A percentile compares a stretch with the other conserved stretches of the same genome.
Evolutionary conservation across 1,140 invertebrate species (phyloP).

Genomic region (Ceratina calcarata): DNA sequence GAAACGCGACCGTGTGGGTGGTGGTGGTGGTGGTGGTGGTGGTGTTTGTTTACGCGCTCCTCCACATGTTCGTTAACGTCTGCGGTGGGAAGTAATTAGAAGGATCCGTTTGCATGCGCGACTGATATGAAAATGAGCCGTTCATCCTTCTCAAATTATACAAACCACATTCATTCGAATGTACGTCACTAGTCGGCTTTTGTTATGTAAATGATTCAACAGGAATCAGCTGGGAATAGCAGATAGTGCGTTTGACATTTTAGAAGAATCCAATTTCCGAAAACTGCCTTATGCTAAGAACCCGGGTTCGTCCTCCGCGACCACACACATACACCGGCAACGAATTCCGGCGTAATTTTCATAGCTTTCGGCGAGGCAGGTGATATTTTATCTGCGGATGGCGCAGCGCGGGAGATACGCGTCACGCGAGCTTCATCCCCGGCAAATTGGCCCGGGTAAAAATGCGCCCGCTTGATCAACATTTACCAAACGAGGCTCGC

Average conservation of each 20-base stretch:
- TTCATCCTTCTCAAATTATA: too few species aligned
- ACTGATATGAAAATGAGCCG: too few species aligned
- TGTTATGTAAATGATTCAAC: too few species aligned
- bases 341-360: conserved; percentile 20
- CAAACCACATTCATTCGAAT: too few species aligned
- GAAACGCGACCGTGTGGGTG: neutral
- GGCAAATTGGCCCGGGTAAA: conserved; percentile 61
- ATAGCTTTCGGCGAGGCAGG: conserved; percentile 25
- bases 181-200: too few species aligned
- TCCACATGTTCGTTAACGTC: neutral
- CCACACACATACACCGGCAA: neutral
- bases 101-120: too few species aligned
- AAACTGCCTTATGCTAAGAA: conserved; percentile 15
- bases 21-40: neutral
- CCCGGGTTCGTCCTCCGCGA: neutral
- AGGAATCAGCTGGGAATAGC: too few species aligned
- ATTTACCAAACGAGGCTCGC: conserved; percentile 53
- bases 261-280: too few species aligned
- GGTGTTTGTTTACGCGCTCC: neutral
- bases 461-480: conserved; percentile 56
- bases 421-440: conserved; percentile 53
- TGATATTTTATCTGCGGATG: conserved; percentile 34
- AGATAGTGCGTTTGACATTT: too few species aligned
- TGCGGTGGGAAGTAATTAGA: neutral
- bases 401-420: neutral